These are phyloP conservation scores for Nasonia oneida DNA, from an alignment of 2,888 invertebrate species.

Conservation along the genomic window DNA sequence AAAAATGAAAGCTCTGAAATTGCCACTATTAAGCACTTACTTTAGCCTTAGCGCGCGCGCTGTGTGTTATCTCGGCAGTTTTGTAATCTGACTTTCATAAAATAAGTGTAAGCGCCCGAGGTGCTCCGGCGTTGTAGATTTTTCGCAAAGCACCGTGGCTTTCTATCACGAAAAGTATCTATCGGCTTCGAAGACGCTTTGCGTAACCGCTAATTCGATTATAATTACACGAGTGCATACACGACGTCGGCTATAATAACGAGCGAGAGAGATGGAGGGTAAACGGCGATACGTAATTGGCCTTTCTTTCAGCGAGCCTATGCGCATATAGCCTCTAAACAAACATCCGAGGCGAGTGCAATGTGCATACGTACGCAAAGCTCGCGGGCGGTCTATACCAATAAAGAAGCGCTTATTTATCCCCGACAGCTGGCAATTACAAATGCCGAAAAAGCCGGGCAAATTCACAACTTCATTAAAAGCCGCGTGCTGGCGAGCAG, in stretches of 20 bases:
- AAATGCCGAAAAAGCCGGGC: constrained; percentile 22
- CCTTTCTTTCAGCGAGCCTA: constrained; percentile 8
- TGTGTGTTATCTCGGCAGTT: background rate
- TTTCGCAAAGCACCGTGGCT: constrained; percentile 25
- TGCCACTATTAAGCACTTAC: constrained; percentile 1
- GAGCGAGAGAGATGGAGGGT: background rate
- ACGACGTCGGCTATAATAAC: constrained; percentile 24
- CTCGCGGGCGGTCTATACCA: background rate
- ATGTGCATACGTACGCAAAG: background rate
- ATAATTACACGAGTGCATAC: constrained; percentile 49
- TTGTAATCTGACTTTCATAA: constrained; percentile 46
- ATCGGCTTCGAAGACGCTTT: constrained; percentile 18
- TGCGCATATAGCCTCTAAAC: background rate
- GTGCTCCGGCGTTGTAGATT: background rate
- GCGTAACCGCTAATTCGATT: constrained; percentile 59
- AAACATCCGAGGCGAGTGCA: background rate
- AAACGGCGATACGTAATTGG: constrained; percentile 33
- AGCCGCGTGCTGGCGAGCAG: no score
- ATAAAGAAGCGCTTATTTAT: constrained; percentile 41
- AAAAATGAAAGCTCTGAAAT: constrained; percentile 20
- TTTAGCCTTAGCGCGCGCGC: background rate
- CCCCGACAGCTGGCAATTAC: constrained; percentile 23
- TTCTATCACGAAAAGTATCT: constrained; percentile 33
- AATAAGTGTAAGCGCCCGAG: constrained; percentile 25
- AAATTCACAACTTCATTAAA: constrained; percentile 17